Base-by-base conservation (phyloP, 2,113 vertebrate species). In the Prionailurus bengalensis region DNA sequence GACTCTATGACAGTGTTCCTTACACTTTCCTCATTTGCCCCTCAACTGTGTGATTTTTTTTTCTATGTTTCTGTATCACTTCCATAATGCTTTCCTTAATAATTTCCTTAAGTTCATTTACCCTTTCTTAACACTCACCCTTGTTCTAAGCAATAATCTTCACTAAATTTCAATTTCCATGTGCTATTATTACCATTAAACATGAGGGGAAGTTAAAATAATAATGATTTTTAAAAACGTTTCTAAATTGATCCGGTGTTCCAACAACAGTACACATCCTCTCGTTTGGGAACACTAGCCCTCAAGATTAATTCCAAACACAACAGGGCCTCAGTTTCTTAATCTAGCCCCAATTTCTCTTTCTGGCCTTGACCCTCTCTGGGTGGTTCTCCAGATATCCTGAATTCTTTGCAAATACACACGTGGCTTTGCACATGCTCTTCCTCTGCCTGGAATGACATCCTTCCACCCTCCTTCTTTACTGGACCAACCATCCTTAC, bases 151-250 rank as follows among this genome's bases (percentile, higher is more conserved):
- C 55, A 91, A 78, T 21, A 33, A 58, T 42, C 31, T 81, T 96
- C 61, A 89, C 58, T 86, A 83, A 42, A 74, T 55, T 95, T 97
- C 76, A 58, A 39, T 84, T 88, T 93, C 4, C 16, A 21, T 15
- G 9, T 68, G 8, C 42, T 11, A 39, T 65, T 89, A 51, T 15
- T 48, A 82, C n/a, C 10, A 78, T 95, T 61, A 78, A 85, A 39
- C 39, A 68, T 12, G 45, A 79, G 73, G n/a, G 6, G 53, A 93
- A 92, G 42, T 82, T 51, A 76, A 76, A 85, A 51, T 61, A 84
- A 91, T 19, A 61, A 14, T 63, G 51, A 78, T 65, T 80, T 61
- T 88, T 19, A 14, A 29, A 85, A 51, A 36, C n/a, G 6, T 89
- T 85, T 85, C 79, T 58, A 13, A 74, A 88, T 33, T 48, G 70